phyloP scores from a whole-genome alignment of 2,888 invertebrate genomes.

The Lysandra coridon region DNA sequence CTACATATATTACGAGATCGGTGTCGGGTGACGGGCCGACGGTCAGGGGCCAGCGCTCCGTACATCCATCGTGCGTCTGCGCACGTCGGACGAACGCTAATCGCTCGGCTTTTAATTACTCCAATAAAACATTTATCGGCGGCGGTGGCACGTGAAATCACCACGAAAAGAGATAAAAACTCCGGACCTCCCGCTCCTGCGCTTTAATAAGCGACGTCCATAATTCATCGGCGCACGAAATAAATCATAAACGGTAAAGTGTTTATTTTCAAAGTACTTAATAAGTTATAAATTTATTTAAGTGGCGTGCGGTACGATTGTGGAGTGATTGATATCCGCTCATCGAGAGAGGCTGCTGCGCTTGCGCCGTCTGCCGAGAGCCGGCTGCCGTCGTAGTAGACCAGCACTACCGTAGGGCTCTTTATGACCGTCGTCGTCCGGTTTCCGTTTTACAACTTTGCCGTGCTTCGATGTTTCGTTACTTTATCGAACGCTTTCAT shows the following conservation, averaged over 20 bases:
- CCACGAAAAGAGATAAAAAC: constrained; percentile 66
- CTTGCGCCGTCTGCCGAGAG: background rate
- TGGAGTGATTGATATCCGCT: constrained; percentile 73
- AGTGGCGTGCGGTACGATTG: constrained; percentile 76
- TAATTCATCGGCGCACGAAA: constrained; percentile 75
- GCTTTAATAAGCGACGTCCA: constrained; percentile 66
- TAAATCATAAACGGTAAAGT: constrained; percentile 79
- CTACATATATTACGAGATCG: constrained; percentile 52
- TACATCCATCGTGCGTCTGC: constrained; percentile 68
- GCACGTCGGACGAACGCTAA: constrained; percentile 65
- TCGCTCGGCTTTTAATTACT: constrained; percentile 71
- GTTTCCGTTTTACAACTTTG: background rate
- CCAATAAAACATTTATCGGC: constrained; percentile 77
- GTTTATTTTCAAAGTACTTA: constrained; percentile 79
- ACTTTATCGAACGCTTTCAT: background rate
- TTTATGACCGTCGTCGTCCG: background rate
- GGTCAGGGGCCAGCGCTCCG: constrained; percentile 61
- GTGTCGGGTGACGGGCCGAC: constrained; percentile 55
- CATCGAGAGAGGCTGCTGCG: background rate
- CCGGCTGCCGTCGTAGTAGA: background rate
- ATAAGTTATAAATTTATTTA: constrained; percentile 80
- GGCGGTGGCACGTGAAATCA: constrained; percentile 71
- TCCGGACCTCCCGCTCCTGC: constrained; percentile 63
- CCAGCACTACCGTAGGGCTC: background rate
- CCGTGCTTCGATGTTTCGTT: background rate